Conservation (phyloP, 2,888 invertebrate genomes). For the Epsilonema sp. region DNA sequence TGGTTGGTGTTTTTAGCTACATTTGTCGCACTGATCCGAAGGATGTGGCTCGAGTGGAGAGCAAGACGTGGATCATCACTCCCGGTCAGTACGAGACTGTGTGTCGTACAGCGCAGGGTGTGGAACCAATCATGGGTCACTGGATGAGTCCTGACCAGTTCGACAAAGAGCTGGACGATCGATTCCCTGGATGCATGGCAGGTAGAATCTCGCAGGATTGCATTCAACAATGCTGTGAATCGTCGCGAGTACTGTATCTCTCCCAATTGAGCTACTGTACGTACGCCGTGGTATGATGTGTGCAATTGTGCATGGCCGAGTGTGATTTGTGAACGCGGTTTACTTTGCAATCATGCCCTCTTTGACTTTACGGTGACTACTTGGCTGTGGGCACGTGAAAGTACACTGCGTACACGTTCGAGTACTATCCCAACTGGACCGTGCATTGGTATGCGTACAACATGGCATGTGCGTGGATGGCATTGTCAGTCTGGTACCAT, state of each 20-base stretch:
- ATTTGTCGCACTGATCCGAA: slow-evolving; percentile 82
- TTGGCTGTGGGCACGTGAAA: no score
- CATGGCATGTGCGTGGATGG: no score
- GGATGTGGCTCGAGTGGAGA: slow-evolving; percentile 90
- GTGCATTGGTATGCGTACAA: no score
- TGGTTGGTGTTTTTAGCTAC: slow-evolving; percentile 47
- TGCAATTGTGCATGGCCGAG: no score
- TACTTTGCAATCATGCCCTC: no score
- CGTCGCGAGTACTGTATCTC: no score
- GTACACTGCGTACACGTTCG: no score
- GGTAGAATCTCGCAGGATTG: no score
- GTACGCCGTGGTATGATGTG: background rate
- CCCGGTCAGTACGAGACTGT: slow-evolving; percentile 54
- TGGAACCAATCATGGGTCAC: slow-evolving; percentile 68
- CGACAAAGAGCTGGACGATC: slow-evolving; percentile 50
- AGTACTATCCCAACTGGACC: no score
- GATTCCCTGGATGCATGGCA: slow-evolving; percentile 49
- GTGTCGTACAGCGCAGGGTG: slow-evolving; percentile 53
- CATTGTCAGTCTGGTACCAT: no score
- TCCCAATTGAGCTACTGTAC: background rate
- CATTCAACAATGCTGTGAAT: background rate
- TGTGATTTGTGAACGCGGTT: no score
- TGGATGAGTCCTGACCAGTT: slow-evolving; percentile 72
- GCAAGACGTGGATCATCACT: slow-evolving; percentile 77
- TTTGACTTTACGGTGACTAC: no score